phyloP scores from a whole-genome alignment of 2,797 vertebrate genomes.

The Neoniphon sammara region DNA sequence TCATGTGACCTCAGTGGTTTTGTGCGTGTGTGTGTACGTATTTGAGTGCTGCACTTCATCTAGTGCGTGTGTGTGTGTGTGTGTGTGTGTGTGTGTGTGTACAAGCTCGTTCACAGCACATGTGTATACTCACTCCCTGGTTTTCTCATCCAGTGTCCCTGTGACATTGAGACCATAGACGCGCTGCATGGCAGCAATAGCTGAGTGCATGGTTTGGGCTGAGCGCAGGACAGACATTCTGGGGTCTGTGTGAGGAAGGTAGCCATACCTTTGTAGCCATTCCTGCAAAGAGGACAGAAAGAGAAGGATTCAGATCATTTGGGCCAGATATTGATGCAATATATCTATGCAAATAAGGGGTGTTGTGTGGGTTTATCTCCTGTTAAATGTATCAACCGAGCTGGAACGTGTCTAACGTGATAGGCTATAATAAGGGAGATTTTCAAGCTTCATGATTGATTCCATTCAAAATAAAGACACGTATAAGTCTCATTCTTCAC shows the following conservation, averaged over 20 bases:
- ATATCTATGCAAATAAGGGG: neutral
- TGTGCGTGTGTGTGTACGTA: conserved; percentile 1
- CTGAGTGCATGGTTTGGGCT: conserved; percentile 93
- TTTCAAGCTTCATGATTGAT: too few species aligned
- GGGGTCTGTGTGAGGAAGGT: conserved; percentile 92
- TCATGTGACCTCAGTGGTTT: conserved; percentile 12
- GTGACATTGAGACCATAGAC: conserved; percentile 98
- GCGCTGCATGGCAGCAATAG: conserved; percentile 97
- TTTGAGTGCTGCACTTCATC: neutral
- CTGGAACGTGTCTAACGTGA: too few species aligned
- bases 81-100: conserved; percentile 6
- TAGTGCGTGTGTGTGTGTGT: conserved; percentile 5
- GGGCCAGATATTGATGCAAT: neutral
- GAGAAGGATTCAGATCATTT: conserved; percentile 5
- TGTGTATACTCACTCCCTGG: conserved; percentile 91
- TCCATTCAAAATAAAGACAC: too few species aligned
- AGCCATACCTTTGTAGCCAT: conserved; percentile 99
- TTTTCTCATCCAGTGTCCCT: conserved; percentile 93
- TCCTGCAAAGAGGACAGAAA: conserved; percentile 80
- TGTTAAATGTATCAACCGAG: too few species aligned
- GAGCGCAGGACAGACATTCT: conserved; percentile 96
- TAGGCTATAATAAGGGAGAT: too few species aligned
- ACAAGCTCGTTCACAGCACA: neutral
- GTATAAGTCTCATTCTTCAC: too few species aligned
- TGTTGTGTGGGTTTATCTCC: too few species aligned